These are phyloP conservation scores for Drosophila peninsularis DNA, from an alignment of 2,888 invertebrate genomes.

Conservation along the genomic window DNA sequence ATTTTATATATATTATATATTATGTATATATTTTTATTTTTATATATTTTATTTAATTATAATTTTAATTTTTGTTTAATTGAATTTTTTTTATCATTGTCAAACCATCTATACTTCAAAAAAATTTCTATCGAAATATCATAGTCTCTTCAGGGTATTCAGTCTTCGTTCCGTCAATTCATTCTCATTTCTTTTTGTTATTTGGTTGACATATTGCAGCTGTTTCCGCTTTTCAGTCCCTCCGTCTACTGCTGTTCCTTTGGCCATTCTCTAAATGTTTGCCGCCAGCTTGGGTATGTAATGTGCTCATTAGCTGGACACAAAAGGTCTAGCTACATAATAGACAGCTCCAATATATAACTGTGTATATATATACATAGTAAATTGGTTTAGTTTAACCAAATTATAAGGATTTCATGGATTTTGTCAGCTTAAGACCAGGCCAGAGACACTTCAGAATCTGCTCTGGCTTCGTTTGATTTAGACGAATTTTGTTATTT, in stretches of 20 bases:
- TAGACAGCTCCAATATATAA: background rate
- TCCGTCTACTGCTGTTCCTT: too few relatives aligned
- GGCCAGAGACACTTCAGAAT: background rate
- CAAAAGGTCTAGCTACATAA: background rate
- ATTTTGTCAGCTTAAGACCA: background rate
- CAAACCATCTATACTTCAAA: too few relatives aligned
- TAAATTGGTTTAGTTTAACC: background rate
- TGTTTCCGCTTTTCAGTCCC: background rate
- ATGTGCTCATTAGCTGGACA: background rate
- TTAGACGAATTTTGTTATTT: slow-evolving; percentile 4
- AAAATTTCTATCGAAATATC: too few relatives aligned
- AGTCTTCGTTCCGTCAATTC: background rate
- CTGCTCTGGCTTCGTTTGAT: background rate
- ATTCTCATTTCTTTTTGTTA: background rate
- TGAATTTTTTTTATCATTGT: too few relatives aligned
- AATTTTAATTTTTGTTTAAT: too few relatives aligned
- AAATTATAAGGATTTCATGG: background rate
- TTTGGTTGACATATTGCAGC: slow-evolving; percentile 5
- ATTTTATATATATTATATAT: background rate
- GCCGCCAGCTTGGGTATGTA: background rate
- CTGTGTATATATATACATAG: background rate
- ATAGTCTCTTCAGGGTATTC: too few relatives aligned
- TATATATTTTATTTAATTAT: too few relatives aligned
- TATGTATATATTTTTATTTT: background rate
- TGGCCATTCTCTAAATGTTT: background rate